Evolutionary conservation across 1,140 invertebrate genomes (phyloP).

Genomic region (Drosophila gunungcola): DNA sequence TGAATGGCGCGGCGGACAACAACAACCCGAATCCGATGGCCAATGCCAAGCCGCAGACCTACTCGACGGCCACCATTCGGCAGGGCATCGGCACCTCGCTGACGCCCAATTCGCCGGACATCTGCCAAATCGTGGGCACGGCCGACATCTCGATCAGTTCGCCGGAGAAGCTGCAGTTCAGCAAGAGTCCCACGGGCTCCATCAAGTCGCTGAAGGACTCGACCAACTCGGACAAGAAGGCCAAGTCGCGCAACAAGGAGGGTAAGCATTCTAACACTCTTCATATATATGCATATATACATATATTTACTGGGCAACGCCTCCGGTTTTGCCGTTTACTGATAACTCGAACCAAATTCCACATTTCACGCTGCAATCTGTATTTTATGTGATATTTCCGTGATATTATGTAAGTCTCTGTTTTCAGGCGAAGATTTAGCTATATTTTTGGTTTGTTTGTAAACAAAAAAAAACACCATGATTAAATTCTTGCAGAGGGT

Average conservation of each 20-base stretch:
- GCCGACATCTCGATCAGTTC: conserved; percentile 63
- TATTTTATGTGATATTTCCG: not conserved
- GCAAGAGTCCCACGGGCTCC: conserved; percentile 81
- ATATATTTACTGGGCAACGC: conserved; percentile 10
- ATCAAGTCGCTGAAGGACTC: conserved; percentile 82
- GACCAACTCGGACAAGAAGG: conserved; percentile 77
- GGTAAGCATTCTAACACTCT: conserved; percentile 52
- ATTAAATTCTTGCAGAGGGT: too few relatives aligned
- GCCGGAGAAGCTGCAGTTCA: conserved; percentile 77
- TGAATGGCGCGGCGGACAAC: conserved; percentile 53
- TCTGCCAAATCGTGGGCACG: conserved; percentile 77
- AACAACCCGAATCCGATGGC: conserved; percentile 69
- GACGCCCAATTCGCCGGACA: conserved; percentile 77
- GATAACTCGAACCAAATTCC: conserved; percentile 2
- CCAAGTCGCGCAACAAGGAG: conserved; percentile 82
- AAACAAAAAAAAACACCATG: conserved; percentile 84
- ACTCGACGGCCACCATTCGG: conserved; percentile 78
- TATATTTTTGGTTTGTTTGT: conserved; percentile 2
- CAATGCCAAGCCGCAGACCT: conserved; percentile 65
- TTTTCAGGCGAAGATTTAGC: conserved; percentile 2
- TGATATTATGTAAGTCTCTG: conserved; percentile 56
- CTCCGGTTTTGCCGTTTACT: conserved; percentile 5
- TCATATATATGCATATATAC: not conserved
- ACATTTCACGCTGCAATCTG: conserved; percentile 25
- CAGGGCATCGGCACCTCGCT: conserved; percentile 81